Evolutionary conservation across 1,140 invertebrate species (phyloP).

Genomic region (Cylas formicarius): DNA sequence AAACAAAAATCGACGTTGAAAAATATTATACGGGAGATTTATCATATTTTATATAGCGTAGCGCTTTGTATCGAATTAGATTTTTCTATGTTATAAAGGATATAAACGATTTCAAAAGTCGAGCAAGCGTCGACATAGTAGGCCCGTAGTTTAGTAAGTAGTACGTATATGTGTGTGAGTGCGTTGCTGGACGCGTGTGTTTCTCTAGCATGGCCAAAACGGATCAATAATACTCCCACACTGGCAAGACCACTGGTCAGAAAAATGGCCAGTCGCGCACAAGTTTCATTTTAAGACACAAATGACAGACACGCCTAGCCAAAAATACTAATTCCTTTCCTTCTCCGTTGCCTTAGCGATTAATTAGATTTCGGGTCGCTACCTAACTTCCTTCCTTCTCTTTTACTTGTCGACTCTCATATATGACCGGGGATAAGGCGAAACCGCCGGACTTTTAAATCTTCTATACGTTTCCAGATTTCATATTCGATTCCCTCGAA

Average conservation of each 20-base stretch:
- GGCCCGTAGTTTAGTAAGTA: constrained; percentile 22
- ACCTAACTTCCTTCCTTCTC: constrained; percentile 18
- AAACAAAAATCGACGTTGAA: no score
- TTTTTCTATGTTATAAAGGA: constrained; percentile 6
- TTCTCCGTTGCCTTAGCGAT: constrained; percentile 26
- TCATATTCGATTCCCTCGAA: neutral
- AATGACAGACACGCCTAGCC: constrained; percentile 35
- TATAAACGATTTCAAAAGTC: constrained; percentile 11
- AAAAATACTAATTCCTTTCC: constrained; percentile 28
- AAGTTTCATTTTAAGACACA: constrained; percentile 39
- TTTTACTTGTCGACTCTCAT: constrained; percentile 16
- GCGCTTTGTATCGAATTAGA: no score
- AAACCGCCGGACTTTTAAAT: constrained; percentile 11
- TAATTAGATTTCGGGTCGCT: constrained; percentile 24
- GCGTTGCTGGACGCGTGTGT: constrained; percentile 33
- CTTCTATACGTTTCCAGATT: constrained; percentile 9
- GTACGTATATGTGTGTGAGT: constrained; percentile 30
- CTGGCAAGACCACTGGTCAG: constrained; percentile 40
- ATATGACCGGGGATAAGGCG: constrained; percentile 20
- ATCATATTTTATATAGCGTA: no score
- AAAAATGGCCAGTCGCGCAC: constrained; percentile 39
- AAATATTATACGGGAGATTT: no score
- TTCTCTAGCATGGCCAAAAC: constrained; percentile 28
- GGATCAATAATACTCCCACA: constrained; percentile 42
- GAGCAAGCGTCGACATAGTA: constrained; percentile 14